Evolutionary conservation across 2,113 vertebrate species (phyloP).

Genomic region (Helogale parvula): DNA sequence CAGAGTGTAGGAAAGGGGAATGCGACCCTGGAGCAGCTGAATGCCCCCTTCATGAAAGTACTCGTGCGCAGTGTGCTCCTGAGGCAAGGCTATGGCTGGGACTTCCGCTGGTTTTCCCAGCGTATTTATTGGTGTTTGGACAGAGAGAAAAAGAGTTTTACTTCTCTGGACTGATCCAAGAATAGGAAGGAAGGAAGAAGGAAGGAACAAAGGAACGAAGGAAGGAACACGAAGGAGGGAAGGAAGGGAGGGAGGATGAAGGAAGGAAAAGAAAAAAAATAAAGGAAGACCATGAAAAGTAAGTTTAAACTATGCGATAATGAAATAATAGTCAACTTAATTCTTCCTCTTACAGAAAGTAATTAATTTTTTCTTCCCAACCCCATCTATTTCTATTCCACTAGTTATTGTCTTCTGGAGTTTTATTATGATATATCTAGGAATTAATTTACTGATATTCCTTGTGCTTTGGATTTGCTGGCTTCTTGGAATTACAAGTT

Average conservation of each 20-base stretch:
- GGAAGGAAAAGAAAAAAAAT: not conserved
- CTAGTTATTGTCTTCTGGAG: not conserved
- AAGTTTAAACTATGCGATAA: not conserved
- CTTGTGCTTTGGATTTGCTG: not conserved
- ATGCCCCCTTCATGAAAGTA: conserved; percentile 95
- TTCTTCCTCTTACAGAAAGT: not conserved
- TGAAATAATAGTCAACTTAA: not conserved
- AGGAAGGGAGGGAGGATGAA: not conserved
- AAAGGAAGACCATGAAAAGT: not conserved
- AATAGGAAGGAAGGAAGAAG: not conserved
- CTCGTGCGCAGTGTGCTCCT: conserved; percentile 99
- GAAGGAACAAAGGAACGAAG: not conserved
- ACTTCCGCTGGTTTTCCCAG: conserved; percentile 97
- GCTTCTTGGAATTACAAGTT: not conserved
- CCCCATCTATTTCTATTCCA: not conserved
- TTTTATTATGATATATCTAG: not conserved
- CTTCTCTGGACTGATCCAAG: conserved; percentile 87
- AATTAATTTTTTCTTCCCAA: not conserved
- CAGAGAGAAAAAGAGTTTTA: conserved; percentile 74
- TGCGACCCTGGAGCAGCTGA: conserved; percentile 92
- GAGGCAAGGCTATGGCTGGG: conserved; percentile 96
- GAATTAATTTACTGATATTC: not conserved
- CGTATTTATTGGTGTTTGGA: conserved; percentile 93
- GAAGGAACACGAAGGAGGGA: not conserved
- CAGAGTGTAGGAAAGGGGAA: conserved; percentile 98